Evolutionary conservation across 2,888 invertebrate species (phyloP).

Genomic region (Panzeria rudis): DNA sequence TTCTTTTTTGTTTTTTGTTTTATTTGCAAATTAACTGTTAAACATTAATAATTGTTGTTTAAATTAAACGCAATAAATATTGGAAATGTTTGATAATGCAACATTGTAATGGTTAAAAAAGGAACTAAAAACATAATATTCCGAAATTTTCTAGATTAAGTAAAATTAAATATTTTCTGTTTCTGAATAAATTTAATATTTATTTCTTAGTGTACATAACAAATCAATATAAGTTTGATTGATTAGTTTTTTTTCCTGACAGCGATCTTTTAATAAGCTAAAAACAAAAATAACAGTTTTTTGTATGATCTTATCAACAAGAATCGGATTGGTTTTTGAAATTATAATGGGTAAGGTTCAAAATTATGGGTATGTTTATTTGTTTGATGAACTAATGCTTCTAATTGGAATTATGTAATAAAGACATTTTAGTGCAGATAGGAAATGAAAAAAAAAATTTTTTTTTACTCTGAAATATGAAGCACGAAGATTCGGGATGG

Average conservation of each 20-base stretch:
- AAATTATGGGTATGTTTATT: not conserved
- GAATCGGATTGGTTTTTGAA: not conserved
- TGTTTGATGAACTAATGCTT: not conserved
- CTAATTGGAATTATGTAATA: not conserved
- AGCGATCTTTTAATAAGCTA: not conserved
- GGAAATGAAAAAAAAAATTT: not conserved
- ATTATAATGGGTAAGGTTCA: slow-evolving; percentile 1
- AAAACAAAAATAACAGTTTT: not conserved
- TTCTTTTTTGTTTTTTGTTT: not conserved
- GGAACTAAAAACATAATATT: not conserved
- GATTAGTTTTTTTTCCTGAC: slow-evolving; percentile 18
- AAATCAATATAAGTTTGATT: slow-evolving; percentile 3
- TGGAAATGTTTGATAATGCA: not conserved
- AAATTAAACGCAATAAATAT: not conserved
- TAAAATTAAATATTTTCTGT: not conserved
- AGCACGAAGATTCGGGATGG: not conserved
- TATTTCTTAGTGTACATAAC: not conserved
- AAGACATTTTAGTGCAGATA: not conserved
- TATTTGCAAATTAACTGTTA: not conserved
- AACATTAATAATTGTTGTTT: not conserved
- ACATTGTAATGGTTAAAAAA: not conserved
- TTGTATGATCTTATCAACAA: slow-evolving; percentile 15
- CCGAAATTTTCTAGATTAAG: not conserved
- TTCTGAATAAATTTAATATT: not conserved
- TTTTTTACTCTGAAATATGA: not conserved